These are phyloP conservation scores for Lottia scabra DNA, from an alignment of 2,888 invertebrate genomes.

Conservation along the genomic window DNA sequence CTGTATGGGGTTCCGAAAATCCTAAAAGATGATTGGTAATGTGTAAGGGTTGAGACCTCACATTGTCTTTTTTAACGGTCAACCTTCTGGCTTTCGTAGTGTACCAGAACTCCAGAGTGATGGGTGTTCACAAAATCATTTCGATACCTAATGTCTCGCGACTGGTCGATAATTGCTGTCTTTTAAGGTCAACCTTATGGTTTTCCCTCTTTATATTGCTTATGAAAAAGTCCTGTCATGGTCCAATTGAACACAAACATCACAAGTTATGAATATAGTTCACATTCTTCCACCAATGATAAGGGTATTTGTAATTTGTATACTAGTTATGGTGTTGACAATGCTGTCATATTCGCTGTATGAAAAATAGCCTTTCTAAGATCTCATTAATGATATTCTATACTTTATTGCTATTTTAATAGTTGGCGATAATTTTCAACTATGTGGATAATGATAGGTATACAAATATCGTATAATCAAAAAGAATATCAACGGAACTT, in stretches of 20 bases:
- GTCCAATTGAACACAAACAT: constrained; percentile 1
- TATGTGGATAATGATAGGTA: not conserved
- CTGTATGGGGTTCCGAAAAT: too few species aligned
- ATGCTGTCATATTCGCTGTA: not conserved
- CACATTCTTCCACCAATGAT: not conserved
- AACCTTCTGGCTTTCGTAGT: too few species aligned
- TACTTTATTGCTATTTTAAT: not conserved
- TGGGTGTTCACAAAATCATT: too few species aligned
- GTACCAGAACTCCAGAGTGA: too few species aligned
- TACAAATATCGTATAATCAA: too few species aligned
- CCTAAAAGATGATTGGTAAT: too few species aligned
- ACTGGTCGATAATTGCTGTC: too few species aligned
- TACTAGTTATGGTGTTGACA: not conserved
- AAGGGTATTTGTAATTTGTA: not conserved
- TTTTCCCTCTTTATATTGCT: not conserved
- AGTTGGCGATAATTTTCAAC: not conserved
- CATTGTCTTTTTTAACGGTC: too few species aligned
- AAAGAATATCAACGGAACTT: too few species aligned
- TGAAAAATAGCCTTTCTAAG: not conserved
- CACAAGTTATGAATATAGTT: not conserved
- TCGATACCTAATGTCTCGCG: too few species aligned
- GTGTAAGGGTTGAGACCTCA: too few species aligned
- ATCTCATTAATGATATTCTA: not conserved
- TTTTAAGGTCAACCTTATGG: too few species aligned
- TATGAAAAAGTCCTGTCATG: not conserved